A percentile compares a stretch with the other conserved stretches of the same genome.
Evolutionary conservation across 2,113 vertebrate species (phyloP).

Genomic region (Panthera tigris): DNA sequence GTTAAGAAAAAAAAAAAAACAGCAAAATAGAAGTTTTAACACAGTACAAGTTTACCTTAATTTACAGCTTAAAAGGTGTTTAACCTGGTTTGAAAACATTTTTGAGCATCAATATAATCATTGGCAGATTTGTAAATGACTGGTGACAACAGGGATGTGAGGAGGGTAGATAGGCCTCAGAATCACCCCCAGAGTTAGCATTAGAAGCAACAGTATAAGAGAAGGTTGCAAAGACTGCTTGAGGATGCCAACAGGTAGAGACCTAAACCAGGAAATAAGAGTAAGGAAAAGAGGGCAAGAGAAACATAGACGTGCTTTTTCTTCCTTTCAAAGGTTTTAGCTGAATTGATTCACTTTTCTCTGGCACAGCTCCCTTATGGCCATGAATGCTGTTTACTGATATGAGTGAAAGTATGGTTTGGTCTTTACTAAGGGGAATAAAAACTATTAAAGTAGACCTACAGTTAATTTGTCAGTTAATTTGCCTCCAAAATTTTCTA

Average conservation of each 20-base stretch:
- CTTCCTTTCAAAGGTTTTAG: neutral
- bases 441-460: neutral
- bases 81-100: neutral
- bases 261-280: neutral
- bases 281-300: neutral
- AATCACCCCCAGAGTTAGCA: neutral
- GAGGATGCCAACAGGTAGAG: neutral
- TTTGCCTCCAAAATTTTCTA: constrained; percentile 9
- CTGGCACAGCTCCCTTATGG: neutral
- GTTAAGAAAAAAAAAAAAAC: neutral
- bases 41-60: neutral
- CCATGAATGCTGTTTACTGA: neutral
- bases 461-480: neutral
- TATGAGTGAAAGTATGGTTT: neutral
- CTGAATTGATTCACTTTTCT: neutral
- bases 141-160: neutral
- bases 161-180: neutral
- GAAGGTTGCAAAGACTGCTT: neutral
- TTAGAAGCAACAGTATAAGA: neutral
- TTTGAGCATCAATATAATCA: neutral
- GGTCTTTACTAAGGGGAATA: neutral
- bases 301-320: neutral
- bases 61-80: neutral
- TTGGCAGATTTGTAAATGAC: neutral
- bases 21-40: neutral